Percentiles rank a stretch among this genome's conserved stretches.
Evolutionary conservation across 2,113 vertebrate genomes (phyloP).

Genomic region (Aphelocoma coerulescens): DNA sequence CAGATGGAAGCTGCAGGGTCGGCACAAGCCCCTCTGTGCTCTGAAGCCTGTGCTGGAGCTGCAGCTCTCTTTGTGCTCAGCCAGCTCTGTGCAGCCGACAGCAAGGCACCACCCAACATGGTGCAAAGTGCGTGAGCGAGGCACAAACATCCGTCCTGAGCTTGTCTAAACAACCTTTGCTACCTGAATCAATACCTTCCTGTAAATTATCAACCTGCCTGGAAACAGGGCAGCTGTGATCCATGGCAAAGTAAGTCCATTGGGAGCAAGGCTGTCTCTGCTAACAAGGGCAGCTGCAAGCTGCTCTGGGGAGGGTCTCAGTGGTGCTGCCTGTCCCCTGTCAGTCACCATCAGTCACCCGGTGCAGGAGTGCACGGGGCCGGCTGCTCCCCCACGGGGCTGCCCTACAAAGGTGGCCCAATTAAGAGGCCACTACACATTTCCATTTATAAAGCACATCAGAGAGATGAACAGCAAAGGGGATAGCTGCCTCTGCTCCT

Average conservation of each 20-base stretch:
- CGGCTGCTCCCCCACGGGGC: neutral
- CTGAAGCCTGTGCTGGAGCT: neutral
- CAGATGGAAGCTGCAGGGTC: fast-evolving
- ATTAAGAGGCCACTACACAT: neutral
- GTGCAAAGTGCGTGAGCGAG: neutral
- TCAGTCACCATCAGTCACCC: neutral
- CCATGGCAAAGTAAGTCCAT: neutral
- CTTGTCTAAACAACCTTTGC: constrained; percentile 32
- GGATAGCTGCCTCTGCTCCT: neutral
- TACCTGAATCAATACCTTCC: neutral
- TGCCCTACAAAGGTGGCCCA: constrained; percentile 38
- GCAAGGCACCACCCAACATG: neutral
- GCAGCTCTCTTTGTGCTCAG: neutral
- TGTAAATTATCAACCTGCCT: neutral
- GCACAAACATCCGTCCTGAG: neutral
- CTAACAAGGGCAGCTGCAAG: neutral
- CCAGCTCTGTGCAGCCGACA: fast-evolving
- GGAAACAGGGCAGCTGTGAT: neutral
- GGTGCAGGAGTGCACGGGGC: neutral
- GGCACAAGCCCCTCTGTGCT: neutral
- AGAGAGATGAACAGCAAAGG: neutral
- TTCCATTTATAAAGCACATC: constrained; percentile 37
- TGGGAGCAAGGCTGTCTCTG: neutral
- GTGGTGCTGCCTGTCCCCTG: neutral
- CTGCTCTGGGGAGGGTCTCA: neutral